Evolutionary conservation across 2,797 vertebrate species (phyloP).

Genomic region (Gila robusta): DNA sequence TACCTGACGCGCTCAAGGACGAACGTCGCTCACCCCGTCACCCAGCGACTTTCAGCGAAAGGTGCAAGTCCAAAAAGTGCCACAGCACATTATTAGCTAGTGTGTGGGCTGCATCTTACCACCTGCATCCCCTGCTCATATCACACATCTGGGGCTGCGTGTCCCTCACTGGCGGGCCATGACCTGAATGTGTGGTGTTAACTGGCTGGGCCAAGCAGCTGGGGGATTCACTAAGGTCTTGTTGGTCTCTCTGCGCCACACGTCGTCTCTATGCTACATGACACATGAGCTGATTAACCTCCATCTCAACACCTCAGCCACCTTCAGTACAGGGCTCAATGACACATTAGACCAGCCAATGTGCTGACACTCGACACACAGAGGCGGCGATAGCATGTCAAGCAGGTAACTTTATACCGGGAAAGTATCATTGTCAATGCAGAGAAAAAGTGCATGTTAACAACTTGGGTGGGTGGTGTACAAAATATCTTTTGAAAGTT

Average conservation of each 20-base stretch:
- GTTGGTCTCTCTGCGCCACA: conserved; percentile 54
- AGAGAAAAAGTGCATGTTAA: conserved; percentile 42
- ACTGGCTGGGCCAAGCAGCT: conserved; percentile 78
- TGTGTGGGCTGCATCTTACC: conserved; percentile 65
- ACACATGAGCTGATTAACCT: conserved; percentile 56
- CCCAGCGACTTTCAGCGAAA: conserved; percentile 62
- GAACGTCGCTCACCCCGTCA: conserved; percentile 33
- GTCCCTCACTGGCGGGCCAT: conserved; percentile 69
- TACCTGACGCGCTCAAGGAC: conserved; percentile 44
- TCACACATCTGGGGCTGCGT: conserved; percentile 78
- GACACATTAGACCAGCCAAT: conserved; percentile 52
- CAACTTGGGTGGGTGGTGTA: conserved; percentile 34
- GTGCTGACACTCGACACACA: conserved; percentile 42
- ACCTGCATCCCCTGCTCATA: conserved; percentile 69
- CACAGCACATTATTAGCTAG: conserved; percentile 60
- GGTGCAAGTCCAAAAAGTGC: conserved; percentile 77
- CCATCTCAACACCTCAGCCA: conserved; percentile 38
- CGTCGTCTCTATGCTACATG: conserved; percentile 30
- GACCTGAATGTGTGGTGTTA: conserved; percentile 76
- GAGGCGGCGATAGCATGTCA: conserved; percentile 52
- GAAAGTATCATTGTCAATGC: conserved; percentile 21
- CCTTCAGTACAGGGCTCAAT: conserved; percentile 48
- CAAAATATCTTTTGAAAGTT: conserved; percentile 46
- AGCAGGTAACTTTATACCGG: conserved; percentile 38
- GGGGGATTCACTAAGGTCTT: conserved; percentile 45